Conservation (phyloP, 2,797 vertebrate genomes). For the Eutrigla gurnardus region DNA sequence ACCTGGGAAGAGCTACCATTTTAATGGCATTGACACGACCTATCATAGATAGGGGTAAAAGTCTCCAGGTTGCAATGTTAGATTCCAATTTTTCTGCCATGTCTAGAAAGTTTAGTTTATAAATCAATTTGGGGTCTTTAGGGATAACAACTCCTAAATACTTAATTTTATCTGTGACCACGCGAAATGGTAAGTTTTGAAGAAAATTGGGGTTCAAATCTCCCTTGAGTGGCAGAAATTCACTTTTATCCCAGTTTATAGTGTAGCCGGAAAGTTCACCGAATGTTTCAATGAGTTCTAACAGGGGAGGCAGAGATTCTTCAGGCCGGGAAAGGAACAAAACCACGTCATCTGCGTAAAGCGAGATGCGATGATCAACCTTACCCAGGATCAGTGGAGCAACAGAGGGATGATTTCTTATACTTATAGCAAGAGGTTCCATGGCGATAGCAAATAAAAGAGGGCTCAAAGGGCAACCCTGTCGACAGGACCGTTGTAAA, state of each 20-base stretch:
- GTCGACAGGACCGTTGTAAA: not conserved
- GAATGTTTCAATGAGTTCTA: not conserved
- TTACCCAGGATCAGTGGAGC: not conserved
- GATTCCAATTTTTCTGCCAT: not conserved
- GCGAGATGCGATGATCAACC: not conserved
- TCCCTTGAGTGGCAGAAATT: too few relatives aligned
- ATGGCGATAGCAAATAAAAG: too few relatives aligned
- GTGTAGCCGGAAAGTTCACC: not conserved
- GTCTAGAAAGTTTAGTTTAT: not conserved
- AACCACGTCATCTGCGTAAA: not conserved
- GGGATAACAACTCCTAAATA: not conserved
- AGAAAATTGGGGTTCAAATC: not conserved
- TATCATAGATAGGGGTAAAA: constrained; percentile 1
- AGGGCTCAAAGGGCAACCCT: not conserved
- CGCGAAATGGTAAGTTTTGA: not conserved
- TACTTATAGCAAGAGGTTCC: not conserved
- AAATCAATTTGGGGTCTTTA: not conserved
- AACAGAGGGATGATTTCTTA: not conserved
- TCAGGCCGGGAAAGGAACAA: not conserved
- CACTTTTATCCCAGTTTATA: not conserved
- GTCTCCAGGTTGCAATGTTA: not conserved
- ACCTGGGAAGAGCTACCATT: not conserved
- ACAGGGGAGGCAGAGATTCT: not conserved
- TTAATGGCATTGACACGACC: not conserved
- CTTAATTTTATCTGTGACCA: constrained; percentile 1